Conservation (phyloP, 2,888 invertebrate genomes). For the Hoplodrina blanda region DNA sequence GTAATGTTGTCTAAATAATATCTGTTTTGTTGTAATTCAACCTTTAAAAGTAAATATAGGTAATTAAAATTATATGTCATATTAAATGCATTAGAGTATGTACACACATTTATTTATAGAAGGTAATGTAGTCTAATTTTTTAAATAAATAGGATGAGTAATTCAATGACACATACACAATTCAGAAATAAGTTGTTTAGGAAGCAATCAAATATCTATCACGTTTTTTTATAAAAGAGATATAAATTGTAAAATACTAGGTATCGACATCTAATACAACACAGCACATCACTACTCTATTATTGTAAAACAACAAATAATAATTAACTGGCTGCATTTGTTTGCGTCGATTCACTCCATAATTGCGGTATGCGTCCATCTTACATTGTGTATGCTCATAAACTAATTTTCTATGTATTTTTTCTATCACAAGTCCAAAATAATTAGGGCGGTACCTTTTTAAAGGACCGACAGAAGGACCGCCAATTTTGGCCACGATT, state of each 20-base stretch:
- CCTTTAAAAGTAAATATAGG: too few species aligned
- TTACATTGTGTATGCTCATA: slow-evolving; percentile 87
- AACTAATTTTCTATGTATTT: slow-evolving; percentile 85
- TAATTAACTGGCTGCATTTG: slow-evolving; percentile 83
- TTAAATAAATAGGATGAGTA: not conserved
- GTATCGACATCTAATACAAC: slow-evolving; percentile 36
- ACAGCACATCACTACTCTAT: slow-evolving; percentile 67
- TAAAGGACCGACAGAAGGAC: slow-evolving; percentile 65
- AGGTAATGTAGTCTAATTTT: not conserved
- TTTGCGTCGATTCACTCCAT: slow-evolving; percentile 83
- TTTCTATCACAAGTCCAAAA: slow-evolving; percentile 65
- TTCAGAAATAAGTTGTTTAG: not conserved
- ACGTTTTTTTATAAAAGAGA: not conserved
- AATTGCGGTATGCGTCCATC: slow-evolving; percentile 82
- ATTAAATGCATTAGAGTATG: too few species aligned
- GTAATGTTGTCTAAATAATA: slow-evolving; percentile 4
- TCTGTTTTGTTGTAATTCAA: not conserved
- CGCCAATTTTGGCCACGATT: slow-evolving; percentile 71
- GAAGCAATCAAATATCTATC: not conserved
- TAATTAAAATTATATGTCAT: too few species aligned
- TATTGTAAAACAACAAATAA: slow-evolving; percentile 75
- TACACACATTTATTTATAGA: too few species aligned
- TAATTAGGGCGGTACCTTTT: slow-evolving; percentile 83
- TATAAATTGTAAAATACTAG: slow-evolving; percentile 15
- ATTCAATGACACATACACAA: not conserved